A percentile compares a stretch with the other conserved stretches of the same genome.
phyloP scores from a whole-genome alignment of 2,797 vertebrate genomes.

The Anableps anableps region DNA sequence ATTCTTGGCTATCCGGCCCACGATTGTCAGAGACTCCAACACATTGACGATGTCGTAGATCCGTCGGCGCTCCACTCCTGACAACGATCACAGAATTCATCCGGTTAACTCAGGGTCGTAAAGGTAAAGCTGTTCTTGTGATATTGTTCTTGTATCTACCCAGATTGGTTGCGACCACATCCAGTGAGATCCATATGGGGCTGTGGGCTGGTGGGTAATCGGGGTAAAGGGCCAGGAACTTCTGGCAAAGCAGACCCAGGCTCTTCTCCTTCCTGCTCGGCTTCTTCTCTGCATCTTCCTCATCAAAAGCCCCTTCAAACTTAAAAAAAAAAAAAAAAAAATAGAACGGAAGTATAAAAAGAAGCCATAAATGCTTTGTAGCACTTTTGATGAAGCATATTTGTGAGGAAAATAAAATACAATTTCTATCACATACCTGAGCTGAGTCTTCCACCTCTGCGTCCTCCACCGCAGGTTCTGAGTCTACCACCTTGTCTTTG shows the following conservation, averaged over 20 bases:
- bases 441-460: slow-evolving; percentile 64
- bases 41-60: slow-evolving; percentile 97
- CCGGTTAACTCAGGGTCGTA: too few species aligned
- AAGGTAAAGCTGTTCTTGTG: neutral
- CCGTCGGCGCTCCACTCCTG: slow-evolving; percentile 92
- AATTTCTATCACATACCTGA: slow-evolving; percentile 80
- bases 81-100: too few species aligned
- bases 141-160: slow-evolving; percentile 74
- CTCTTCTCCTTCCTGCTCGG: slow-evolving; percentile 97
- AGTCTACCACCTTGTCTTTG: slow-evolving; percentile 60
- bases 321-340: slow-evolving; percentile 20
- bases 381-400: neutral
- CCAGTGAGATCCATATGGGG: slow-evolving; percentile 91
- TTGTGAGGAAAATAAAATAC: too few species aligned
- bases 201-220: slow-evolving; percentile 86
- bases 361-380: neutral
- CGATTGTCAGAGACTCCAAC: slow-evolving; percentile 91
- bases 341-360: neutral
- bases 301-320: slow-evolving; percentile 84
- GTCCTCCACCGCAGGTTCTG: slow-evolving; percentile 76
- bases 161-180: slow-evolving; percentile 90
- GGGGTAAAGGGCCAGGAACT: slow-evolving; percentile 94
- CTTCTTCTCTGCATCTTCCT: slow-evolving; percentile 88
- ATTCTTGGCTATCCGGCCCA: slow-evolving; percentile 93
- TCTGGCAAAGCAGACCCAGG: slow-evolving; percentile 92